Percentiles rank a stretch among this genome's conserved stretches.
phyloP scores from a whole-genome alignment of 2,888 invertebrate species.

The Dryadula phaetusa region DNA sequence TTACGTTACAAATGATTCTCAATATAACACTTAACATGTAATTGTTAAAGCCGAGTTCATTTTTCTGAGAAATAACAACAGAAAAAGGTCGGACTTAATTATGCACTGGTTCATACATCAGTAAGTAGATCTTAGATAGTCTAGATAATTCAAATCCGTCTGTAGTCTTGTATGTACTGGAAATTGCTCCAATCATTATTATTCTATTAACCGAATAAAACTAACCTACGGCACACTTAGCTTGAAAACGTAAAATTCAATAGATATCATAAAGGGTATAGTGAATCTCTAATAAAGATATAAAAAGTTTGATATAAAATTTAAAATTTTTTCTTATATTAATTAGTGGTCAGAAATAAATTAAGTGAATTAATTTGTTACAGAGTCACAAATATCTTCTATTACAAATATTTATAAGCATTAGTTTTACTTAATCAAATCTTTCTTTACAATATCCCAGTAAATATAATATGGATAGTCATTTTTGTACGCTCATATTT shows the following conservation, averaged over 20 bases:
- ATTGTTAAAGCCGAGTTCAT: not conserved
- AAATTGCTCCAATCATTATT: constrained; percentile 21
- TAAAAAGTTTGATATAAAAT: not conserved
- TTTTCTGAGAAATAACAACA: constrained; percentile 28
- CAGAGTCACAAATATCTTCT: not conserved
- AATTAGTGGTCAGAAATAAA: not conserved
- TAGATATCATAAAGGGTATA: not conserved
- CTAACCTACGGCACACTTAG: not conserved
- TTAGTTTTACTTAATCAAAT: not conserved
- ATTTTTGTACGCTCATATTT: too few species aligned
- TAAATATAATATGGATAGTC: too few species aligned
- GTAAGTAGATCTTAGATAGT: constrained; percentile 26
- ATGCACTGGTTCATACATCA: constrained; percentile 23
- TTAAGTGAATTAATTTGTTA: not conserved
- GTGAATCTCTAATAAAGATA: not conserved
- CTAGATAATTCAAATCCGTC: constrained; percentile 24
- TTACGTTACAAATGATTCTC: not conserved
- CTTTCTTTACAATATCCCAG: not conserved
- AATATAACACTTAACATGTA: not conserved
- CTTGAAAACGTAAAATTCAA: not conserved
- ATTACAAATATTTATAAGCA: too few species aligned
- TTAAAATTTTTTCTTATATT: not conserved
- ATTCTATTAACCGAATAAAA: constrained; percentile 24
- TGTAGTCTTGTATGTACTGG: constrained; percentile 12
- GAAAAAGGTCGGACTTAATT: constrained; percentile 20